These are phyloP conservation scores for Leucoptera coffeella DNA, from an alignment of 2,888 invertebrate species.

Conservation along the genomic window DNA sequence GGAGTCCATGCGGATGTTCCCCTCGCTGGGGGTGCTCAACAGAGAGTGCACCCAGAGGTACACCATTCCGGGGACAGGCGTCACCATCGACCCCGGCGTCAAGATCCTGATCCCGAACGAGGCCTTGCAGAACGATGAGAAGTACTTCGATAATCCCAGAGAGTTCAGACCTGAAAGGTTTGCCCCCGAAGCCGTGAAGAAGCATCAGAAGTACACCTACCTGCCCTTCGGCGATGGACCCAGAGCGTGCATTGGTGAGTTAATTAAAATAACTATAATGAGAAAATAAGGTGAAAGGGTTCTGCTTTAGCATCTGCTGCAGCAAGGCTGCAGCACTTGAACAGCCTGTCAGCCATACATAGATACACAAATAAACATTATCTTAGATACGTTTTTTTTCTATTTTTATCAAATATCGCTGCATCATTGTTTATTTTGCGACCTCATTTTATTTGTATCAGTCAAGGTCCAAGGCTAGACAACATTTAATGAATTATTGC, in stretches of 20 bases:
- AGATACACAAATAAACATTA: no score
- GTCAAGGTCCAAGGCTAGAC: no score
- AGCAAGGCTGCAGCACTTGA: no score
- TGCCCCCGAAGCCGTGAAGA: slow-evolving; percentile 9
- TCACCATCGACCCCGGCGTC: slow-evolving; percentile 7
- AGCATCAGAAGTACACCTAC: slow-evolving; percentile 9
- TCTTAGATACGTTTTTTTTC: no score
- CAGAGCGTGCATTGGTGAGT: slow-evolving; percentile 7
- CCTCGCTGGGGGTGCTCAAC: slow-evolving; percentile 7
- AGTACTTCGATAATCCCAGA: slow-evolving; percentile 7
- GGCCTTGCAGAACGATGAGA: slow-evolving; percentile 7
- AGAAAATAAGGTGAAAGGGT: no score
- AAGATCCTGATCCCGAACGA: slow-evolving; percentile 6
- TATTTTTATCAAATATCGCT: no score
- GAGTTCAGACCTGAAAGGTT: slow-evolving; percentile 6
- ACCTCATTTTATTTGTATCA: no score
- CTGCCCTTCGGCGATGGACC: slow-evolving; percentile 8
- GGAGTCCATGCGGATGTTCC: slow-evolving; percentile 10
- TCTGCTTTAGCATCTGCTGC: no score
- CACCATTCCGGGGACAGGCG: slow-evolving; percentile 5
- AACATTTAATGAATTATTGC: no score
- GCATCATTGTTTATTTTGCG: no score
- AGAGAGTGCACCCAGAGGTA: slow-evolving; percentile 8
- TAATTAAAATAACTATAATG: neutral
- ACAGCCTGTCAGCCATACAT: no score